Conservation (phyloP, 2,888 invertebrate genomes). For the Ischnus inquisitorius region DNA sequence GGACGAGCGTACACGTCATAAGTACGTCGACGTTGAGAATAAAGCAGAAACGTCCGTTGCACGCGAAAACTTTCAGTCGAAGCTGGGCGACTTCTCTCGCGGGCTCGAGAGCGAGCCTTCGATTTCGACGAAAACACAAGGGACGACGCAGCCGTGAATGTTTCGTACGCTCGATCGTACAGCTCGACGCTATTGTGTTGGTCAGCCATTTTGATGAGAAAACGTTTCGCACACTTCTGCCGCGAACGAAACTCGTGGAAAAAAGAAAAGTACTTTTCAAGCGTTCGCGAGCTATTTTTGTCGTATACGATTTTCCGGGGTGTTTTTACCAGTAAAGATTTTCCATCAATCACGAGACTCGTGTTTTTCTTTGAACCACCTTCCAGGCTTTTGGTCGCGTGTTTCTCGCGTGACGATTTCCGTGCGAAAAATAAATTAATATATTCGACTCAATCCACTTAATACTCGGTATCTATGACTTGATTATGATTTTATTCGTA, state of each 20-base stretch:
- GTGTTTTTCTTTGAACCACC: too few relatives aligned
- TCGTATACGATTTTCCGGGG: neutral
- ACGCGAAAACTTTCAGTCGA: constrained; percentile 35
- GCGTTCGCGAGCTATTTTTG: neutral
- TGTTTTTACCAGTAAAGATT: too few relatives aligned
- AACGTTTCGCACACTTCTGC: constrained; percentile 48
- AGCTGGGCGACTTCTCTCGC: constrained; percentile 13
- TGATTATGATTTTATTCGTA: too few relatives aligned
- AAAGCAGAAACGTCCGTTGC: constrained; percentile 40
- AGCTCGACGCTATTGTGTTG: constrained; percentile 37
- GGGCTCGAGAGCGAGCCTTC: constrained; percentile 27
- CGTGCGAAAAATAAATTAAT: too few relatives aligned
- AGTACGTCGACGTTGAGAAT: constrained; percentile 42
- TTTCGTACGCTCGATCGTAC: neutral
- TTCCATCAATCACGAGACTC: too few relatives aligned
- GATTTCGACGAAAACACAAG: constrained; percentile 60
- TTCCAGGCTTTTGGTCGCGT: too few relatives aligned
- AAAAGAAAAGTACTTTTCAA: constrained; percentile 47
- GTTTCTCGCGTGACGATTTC: too few relatives aligned
- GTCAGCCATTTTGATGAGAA: constrained; percentile 66
- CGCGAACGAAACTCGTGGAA: constrained; percentile 5
- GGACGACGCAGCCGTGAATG: neutral
- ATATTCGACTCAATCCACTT: too few relatives aligned
- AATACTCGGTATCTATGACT: too few relatives aligned
- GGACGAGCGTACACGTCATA: constrained; percentile 4